These are phyloP conservation scores for Nomia melanderi DNA, from an alignment of 1,140 invertebrate genomes.

Conservation along the genomic window DNA sequence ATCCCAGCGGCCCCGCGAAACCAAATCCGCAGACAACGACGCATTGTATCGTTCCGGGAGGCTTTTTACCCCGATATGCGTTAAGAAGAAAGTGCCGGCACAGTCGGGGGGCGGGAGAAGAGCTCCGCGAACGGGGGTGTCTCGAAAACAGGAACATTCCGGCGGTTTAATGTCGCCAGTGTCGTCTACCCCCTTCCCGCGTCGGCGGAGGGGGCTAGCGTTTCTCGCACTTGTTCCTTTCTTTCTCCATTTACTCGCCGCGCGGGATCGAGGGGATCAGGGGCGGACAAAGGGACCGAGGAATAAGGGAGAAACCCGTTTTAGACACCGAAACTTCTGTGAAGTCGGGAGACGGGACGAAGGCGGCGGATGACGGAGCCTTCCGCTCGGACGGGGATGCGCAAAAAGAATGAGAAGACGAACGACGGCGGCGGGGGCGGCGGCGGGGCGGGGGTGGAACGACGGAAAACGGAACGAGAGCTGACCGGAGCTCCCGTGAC, in stretches of 20 bases:
- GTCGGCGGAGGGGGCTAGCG: neutral
- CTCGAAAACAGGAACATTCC: conserved; percentile 62
- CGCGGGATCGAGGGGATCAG: neutral
- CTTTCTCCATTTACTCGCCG: conserved; percentile 33
- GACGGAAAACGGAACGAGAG: neutral
- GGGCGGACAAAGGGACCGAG: conserved; percentile 22
- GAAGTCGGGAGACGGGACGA: neutral
- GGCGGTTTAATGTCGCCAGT: conserved; percentile 56
- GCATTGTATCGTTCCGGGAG: conserved; percentile 22
- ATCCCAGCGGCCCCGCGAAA: neutral
- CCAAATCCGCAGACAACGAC: conserved; percentile 28
- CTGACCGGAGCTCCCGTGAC: conserved; percentile 47
- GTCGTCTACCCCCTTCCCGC: conserved; percentile 30
- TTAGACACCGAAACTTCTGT: conserved; percentile 27
- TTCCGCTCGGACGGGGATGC: neutral
- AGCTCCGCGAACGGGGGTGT: conserved; percentile 28
- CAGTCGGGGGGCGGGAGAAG: neutral
- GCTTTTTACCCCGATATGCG: conserved; percentile 31
- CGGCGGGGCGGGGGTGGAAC: neutral
- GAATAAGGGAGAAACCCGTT: conserved; percentile 22
- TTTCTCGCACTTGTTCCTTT: conserved; percentile 24
- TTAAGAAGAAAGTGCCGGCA: conserved; percentile 14
- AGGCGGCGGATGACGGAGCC: conserved; percentile 1
- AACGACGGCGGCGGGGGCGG: conserved; percentile 5
- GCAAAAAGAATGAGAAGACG: conserved; percentile 21